Percentiles rank a stretch among this genome's conserved stretches.
These are phyloP conservation scores for Dolichopus griseipennis DNA, from an alignment of 2,888 invertebrate genomes.

Conservation along the genomic window DNA sequence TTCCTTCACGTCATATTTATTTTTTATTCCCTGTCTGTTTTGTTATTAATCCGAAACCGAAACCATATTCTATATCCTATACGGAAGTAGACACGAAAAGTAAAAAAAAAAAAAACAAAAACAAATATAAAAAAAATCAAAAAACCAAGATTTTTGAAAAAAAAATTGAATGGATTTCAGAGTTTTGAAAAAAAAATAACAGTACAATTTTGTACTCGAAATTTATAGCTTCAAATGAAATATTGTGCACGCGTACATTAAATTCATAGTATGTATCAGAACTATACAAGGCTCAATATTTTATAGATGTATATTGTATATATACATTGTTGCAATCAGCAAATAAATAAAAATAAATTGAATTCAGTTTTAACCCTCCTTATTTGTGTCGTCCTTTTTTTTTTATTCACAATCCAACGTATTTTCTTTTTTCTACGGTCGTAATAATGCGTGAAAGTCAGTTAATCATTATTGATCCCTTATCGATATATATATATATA, in stretches of 20 bases:
- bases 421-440: not conserved
- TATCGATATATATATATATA: too few relatives aligned
- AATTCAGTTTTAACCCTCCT: not conserved
- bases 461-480: conserved; percentile 6
- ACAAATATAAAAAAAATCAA: too few relatives aligned
- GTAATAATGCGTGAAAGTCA: conserved; percentile 6
- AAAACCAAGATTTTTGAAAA: not conserved
- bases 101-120: not conserved
- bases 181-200: not conserved
- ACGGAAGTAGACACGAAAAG: not conserved
- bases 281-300: too few relatives aligned
- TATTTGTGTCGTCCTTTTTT: not conserved
- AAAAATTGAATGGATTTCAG: not conserved
- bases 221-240: not conserved
- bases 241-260: not conserved
- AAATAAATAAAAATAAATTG: not conserved
- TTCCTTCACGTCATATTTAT: not conserved
- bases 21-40: not conserved
- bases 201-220: not conserved
- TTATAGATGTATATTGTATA: too few relatives aligned
- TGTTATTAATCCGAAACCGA: not conserved
- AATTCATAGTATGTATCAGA: too few relatives aligned
- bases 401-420: too few relatives aligned
- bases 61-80: conserved; percentile 2
- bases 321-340: not conserved